These are phyloP conservation scores for Linyphia triangularis DNA, from an alignment of 2,888 invertebrate species.

Conservation along the genomic window DNA sequence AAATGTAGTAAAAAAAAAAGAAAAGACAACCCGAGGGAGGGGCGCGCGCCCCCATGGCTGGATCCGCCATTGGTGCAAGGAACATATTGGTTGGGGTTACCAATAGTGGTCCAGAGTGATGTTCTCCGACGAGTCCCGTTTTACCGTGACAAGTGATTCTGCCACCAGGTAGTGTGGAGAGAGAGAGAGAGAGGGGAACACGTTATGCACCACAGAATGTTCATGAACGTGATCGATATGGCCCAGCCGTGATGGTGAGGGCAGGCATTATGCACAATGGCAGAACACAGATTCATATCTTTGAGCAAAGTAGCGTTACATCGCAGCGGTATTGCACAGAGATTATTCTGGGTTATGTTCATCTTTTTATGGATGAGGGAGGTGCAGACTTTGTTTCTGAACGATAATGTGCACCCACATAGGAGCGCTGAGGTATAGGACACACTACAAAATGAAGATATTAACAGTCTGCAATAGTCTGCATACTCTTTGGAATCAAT, in stretches of 20 bases:
- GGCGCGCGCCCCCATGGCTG: too few species aligned
- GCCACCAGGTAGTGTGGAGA: neutral
- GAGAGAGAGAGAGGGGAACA: neutral
- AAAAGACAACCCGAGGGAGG: too few species aligned
- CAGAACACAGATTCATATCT: conserved; percentile 8
- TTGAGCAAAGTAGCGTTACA: neutral
- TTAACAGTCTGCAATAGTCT: neutral
- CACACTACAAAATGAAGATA: neutral
- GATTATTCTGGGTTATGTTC: neutral
- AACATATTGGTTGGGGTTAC: neutral
- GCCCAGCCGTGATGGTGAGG: neutral
- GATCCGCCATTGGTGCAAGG: neutral
- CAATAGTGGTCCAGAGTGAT: neutral
- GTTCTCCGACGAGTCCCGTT: too few species aligned
- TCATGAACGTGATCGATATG: neutral
- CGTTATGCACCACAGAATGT: neutral
- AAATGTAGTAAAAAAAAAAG: too few species aligned
- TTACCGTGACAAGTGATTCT: neutral
- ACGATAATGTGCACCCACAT: neutral
- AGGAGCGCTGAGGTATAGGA: neutral
- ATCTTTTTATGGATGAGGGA: neutral
- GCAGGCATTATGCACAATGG: neutral
- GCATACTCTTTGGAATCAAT: neutral
- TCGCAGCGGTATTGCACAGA: neutral
- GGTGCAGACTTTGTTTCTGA: neutral